Conservation (phyloP, 2,888 invertebrate species). For the Colostygia pectinataria region DNA sequence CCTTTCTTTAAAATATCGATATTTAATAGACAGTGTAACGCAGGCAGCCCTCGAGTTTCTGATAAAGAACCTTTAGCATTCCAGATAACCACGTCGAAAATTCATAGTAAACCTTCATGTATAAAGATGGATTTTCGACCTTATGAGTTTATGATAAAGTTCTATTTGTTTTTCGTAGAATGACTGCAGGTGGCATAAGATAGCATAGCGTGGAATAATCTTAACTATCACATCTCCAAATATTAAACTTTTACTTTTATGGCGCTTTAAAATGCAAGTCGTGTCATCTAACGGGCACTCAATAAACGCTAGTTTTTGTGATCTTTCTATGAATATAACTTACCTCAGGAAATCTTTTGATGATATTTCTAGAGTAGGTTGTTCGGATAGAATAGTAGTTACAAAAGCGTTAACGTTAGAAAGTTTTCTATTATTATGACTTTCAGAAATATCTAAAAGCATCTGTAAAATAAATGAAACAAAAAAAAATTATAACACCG, state of each 20-base stretch:
- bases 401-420: not conserved
- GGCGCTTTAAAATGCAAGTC: slow-evolving; percentile 68
- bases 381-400: slow-evolving; percentile 1
- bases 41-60: slow-evolving; percentile 56
- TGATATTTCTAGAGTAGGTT: slow-evolving; percentile 13
- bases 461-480: too few relatives aligned
- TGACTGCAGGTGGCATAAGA: slow-evolving; percentile 73
- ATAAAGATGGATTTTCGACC: slow-evolving; percentile 33
- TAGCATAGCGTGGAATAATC: slow-evolving; percentile 66
- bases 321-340: slow-evolving; percentile 34
- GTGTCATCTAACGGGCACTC: slow-evolving; percentile 63
- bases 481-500: too few relatives aligned
- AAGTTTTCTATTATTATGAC: not conserved
- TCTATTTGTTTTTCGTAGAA: slow-evolving; percentile 39
- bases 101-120: slow-evolving; percentile 39
- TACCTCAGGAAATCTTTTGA: slow-evolving; percentile 18
- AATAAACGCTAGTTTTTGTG: slow-evolving; percentile 42
- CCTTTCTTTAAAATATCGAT: slow-evolving; percentile 78
- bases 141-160: slow-evolving; percentile 28
- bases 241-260: slow-evolving; percentile 80
- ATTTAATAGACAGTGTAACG: slow-evolving; percentile 78
- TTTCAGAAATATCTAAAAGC: too few relatives aligned
- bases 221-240: slow-evolving; percentile 74
- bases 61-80: slow-evolving; percentile 59
- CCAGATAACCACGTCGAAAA: slow-evolving; percentile 75